Evolutionary conservation across 2,888 invertebrate genomes (phyloP), one percentile per base, ranked within the genome.

Genomic region (Limnephilus rhombicus): DNA sequence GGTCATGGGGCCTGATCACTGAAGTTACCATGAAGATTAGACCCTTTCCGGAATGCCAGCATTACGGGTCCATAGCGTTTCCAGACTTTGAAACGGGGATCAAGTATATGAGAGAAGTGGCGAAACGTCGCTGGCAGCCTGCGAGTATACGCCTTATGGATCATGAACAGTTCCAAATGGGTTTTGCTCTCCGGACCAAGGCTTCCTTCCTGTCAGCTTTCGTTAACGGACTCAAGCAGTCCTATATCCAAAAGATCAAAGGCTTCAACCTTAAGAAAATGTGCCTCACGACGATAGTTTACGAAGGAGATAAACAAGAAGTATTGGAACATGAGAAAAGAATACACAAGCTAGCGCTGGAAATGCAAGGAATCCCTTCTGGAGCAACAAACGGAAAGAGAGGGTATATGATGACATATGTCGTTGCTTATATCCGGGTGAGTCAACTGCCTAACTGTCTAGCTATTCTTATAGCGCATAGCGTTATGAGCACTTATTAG

Each of bases 141-240:
- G 98, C 99, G 24, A 99, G 99, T 29, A 98, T 99, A 93, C 97
- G 99, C 34, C 98, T 99, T 98, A 99, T 99, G 95, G 99, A 99
- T 94, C 99, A 99, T 94, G 98, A 99, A 94, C 93, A 99, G 96
- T 99, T 99, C 95, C 97, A 98, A 94, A 98, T 99, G 95, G 99
- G 98, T 0, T 98, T 98, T 95, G 97, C 98, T 0, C 95, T 98
- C 4, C 97, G 98, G 94, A 96, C 97, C 0, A 96, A 87, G 45
- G 68, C 53, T 31, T 85, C 90, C 11, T 49, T 81, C 24, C 45
- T 92, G 13, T 24, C 85, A 37, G 96, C 97, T 12, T 94, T 98
- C 0, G 95, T 98, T 12, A 99, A 99, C 94, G 97, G 97, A 0
- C 94, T 99, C 0, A 93, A 93, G 85, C 86, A 92, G 15, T 96